Percentiles rank a stretch among this genome's conserved stretches.
Evolutionary conservation across 1,140 invertebrate species (phyloP).

Genomic region (Phymorhynchus buccinoides): DNA sequence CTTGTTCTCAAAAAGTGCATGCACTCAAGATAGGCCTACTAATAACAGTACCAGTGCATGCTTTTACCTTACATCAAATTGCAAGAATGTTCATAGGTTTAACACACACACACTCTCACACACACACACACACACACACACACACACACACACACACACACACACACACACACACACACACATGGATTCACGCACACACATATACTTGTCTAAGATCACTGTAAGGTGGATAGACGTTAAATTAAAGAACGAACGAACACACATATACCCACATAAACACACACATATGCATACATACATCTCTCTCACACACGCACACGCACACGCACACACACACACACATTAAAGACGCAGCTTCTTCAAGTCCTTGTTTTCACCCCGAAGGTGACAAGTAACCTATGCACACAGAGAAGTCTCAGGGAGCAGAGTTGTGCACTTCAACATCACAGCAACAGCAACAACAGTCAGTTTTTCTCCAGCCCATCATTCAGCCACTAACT

Average conservation of each 20-base stretch:
- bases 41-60: too few species aligned
- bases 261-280: not conserved
- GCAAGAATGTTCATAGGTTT: not conserved
- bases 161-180: not conserved
- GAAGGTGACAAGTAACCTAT: not conserved
- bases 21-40: too few species aligned
- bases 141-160: not conserved
- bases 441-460: not conserved
- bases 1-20: too few species aligned
- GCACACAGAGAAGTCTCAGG: not conserved
- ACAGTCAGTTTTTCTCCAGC: too few species aligned
- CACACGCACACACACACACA: too few species aligned
- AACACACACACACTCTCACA: not conserved
- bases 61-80: too few species aligned
- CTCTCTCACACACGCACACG: not conserved
- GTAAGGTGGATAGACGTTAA: too few species aligned
- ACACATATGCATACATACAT: not conserved
- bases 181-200: too few species aligned
- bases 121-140: not conserved
- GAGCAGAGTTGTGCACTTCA: not conserved
- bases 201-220: too few species aligned
- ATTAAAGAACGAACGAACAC: too few species aligned
- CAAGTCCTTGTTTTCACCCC: not conserved
- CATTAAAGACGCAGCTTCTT: not conserved
- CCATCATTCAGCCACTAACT: too few species aligned